Conservation (phyloP, 2,797 vertebrate species). For the Xiphophorus birchmanni region DNA sequence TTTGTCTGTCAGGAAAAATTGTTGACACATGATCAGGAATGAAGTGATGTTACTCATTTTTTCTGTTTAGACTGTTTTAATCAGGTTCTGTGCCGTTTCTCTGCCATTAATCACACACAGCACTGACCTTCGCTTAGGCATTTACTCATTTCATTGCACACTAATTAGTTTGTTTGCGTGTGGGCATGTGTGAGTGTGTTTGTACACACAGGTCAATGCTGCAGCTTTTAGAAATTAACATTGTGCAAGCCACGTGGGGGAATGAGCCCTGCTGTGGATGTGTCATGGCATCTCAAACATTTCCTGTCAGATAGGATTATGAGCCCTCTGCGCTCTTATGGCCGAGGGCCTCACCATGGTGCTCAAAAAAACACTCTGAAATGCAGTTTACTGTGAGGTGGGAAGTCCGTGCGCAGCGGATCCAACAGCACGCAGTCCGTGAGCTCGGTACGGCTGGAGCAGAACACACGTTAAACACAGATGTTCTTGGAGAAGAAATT, state of each 20-base stretch:
- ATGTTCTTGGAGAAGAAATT: slow-evolving; percentile 36
- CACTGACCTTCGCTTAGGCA: slow-evolving; percentile 71
- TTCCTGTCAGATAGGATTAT: slow-evolving; percentile 95
- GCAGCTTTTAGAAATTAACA: slow-evolving; percentile 86
- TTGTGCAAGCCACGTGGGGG: slow-evolving; percentile 85
- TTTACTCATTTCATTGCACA: slow-evolving; percentile 79
- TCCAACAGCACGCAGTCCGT: slow-evolving; percentile 32
- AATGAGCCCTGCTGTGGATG: slow-evolving; percentile 90
- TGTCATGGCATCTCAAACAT: slow-evolving; percentile 97
- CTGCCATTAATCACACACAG: slow-evolving; percentile 59
- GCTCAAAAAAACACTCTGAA: slow-evolving; percentile 86
- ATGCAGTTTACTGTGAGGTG: slow-evolving; percentile 84
- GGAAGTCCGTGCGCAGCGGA: slow-evolving; percentile 63
- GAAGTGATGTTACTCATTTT: slow-evolving; percentile 34
- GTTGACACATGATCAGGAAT: slow-evolving; percentile 32
- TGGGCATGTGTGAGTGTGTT: slow-evolving; percentile 8
- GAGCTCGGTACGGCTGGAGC: slow-evolving; percentile 41
- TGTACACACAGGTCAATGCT: slow-evolving; percentile 56
- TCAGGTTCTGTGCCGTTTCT: slow-evolving; percentile 55
- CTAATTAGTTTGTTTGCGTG: slow-evolving; percentile 20
- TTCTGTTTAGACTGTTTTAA: slow-evolving; percentile 54
- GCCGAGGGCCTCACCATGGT: slow-evolving; percentile 88
- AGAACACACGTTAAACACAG: slow-evolving; percentile 31
- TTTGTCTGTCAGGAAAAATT: slow-evolving; percentile 25
- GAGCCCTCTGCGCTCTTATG: slow-evolving; percentile 87